Percentiles rank a stretch among this genome's conserved stretches.
These are phyloP conservation scores for Pelochelys cantorii DNA, from an alignment of 2,797 vertebrate genomes.

Conservation along the genomic window DNA sequence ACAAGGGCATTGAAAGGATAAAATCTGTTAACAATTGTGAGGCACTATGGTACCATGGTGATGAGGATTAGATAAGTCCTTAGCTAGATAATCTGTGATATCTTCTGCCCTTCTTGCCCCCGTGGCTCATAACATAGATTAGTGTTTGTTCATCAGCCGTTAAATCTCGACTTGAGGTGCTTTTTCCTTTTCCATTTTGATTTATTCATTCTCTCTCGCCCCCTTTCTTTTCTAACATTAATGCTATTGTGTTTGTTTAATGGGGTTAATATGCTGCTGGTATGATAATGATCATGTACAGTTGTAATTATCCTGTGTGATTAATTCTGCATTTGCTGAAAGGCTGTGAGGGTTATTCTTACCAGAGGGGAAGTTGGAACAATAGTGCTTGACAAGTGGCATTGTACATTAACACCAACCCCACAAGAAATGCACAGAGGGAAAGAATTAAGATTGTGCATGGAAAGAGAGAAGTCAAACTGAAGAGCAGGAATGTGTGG, in stretches of 20 bases:
- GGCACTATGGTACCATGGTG: not conserved
- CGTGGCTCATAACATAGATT: not conserved
- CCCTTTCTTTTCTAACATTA: conserved; percentile 24
- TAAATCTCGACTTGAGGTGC: not conserved
- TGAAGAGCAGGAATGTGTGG: conserved; percentile 46
- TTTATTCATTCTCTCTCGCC: not conserved
- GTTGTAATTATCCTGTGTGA: conserved; percentile 75
- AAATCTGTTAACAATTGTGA: not conserved
- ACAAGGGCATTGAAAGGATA: not conserved
- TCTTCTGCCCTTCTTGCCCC: not conserved
- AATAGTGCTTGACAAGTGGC: conserved; percentile 62
- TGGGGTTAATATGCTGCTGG: conserved; percentile 76
- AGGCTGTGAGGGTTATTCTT: conserved; percentile 59
- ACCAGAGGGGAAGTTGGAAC: conserved; percentile 60
- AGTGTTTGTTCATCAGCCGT: not conserved
- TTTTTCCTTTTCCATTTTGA: not conserved
- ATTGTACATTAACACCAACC: conserved; percentile 1
- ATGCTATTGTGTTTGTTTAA: conserved; percentile 74
- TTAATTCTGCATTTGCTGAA: conserved; percentile 70
- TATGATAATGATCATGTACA: conserved; percentile 67
- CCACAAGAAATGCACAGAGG: conserved; percentile 5
- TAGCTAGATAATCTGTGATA: not conserved
- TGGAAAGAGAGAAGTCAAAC: conserved; percentile 13
- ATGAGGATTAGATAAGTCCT: not conserved
- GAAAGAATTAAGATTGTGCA: not conserved